These are phyloP conservation scores for Lycaon pictus DNA, from an alignment of 2,113 vertebrate genomes.

Conservation along the genomic window DNA sequence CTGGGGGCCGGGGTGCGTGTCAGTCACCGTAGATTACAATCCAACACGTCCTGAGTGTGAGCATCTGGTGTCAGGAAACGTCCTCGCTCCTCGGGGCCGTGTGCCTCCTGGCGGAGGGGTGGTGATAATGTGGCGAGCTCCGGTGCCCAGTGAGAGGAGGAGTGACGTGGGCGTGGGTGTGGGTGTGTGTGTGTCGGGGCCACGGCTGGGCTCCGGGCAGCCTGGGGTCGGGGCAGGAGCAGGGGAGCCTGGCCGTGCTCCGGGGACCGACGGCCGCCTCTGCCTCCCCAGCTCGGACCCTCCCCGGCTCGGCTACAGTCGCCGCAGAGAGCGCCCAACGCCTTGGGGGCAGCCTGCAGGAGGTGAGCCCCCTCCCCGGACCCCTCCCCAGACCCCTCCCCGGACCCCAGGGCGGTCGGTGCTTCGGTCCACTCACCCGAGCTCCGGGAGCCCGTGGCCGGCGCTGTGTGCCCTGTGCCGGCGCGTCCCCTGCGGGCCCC, in stretches of 20 bases:
- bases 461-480: neutral
- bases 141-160: neutral
- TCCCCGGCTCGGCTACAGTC: neutral
- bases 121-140: accelerated
- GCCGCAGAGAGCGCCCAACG: accelerated
- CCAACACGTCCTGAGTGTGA: accelerated
- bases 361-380: conserved; percentile 58
- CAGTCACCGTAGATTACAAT: neutral
- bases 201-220: neutral
- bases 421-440: neutral
- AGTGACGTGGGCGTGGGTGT: no score
- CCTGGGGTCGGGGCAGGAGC: neutral
- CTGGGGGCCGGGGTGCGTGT: no score
- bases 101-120: accelerated
- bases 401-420: accelerated
- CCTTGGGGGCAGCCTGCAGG: neutral
- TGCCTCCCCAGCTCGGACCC: conserved; percentile 43
- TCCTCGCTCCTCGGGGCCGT: accelerated
- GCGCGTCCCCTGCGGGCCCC: no score
- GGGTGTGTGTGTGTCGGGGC: neutral
- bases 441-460: neutral
- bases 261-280: neutral
- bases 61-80: neutral
- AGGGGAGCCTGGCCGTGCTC: accelerated
- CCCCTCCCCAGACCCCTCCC: neutral